phyloP scores from a whole-genome alignment of 2,888 invertebrate genomes.

The Flabesymbios commensalis region DNA sequence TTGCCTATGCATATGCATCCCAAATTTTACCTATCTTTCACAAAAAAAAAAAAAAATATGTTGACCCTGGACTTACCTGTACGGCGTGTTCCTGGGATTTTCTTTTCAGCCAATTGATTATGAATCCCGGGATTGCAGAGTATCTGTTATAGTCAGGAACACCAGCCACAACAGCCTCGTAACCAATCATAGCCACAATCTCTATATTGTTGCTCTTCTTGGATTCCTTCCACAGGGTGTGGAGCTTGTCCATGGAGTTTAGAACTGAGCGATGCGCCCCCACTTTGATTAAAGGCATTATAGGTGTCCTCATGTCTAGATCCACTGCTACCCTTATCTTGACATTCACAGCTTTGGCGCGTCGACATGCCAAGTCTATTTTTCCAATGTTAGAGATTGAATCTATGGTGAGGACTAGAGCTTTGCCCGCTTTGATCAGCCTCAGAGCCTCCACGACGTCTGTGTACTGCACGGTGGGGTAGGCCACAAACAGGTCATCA shows the following conservation, averaged over 20 bases:
- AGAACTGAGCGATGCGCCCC: constrained; percentile 10
- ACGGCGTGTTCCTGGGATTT: neutral
- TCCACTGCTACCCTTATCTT: constrained; percentile 2
- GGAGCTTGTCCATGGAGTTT: neutral
- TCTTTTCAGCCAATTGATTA: neutral
- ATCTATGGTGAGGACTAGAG: constrained; percentile 5
- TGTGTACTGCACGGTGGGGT: constrained; percentile 2
- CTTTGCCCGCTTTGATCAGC: neutral
- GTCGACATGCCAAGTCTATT: neutral
- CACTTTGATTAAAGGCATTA: neutral
- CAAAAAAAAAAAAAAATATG: too few species aligned
- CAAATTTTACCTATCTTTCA: too few species aligned
- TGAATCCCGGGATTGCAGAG: neutral
- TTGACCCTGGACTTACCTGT: too few species aligned
- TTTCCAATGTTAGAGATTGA: neutral
- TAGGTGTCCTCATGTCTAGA: constrained; percentile 4
- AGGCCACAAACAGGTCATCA: constrained; percentile 13
- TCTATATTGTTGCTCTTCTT: neutral
- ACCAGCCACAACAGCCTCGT: constrained; percentile 12
- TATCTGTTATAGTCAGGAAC: constrained; percentile 5
- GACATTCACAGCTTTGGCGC: neutral
- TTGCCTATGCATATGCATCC: too few species aligned
- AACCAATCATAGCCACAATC: constrained; percentile 8
- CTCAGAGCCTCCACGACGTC: neutral
- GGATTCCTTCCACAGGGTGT: neutral